These are phyloP conservation scores for Garra rufa DNA, from an alignment of 2,113 vertebrate species.

Conservation along the genomic window DNA sequence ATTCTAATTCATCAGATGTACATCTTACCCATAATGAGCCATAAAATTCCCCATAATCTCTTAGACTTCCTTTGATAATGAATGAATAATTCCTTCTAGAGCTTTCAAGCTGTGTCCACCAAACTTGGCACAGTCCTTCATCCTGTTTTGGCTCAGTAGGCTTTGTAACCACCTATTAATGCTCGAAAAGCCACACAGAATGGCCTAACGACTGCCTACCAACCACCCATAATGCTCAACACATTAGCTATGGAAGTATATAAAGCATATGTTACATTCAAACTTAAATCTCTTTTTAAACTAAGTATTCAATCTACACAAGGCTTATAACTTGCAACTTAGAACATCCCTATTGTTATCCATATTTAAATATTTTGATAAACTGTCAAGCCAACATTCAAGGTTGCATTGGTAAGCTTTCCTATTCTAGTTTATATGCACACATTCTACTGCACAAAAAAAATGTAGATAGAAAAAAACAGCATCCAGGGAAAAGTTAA, in stretches of 20 bases:
- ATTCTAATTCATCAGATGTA: not conserved
- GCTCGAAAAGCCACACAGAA: not conserved
- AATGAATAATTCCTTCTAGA: not conserved
- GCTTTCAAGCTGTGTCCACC: not conserved
- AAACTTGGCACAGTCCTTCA: not conserved
- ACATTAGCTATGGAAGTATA: not conserved
- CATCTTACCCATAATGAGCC: not conserved
- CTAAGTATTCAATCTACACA: too few relatives aligned
- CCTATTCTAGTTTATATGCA: not conserved
- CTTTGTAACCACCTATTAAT: not conserved
- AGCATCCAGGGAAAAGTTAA: not conserved
- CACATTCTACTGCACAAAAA: slow-evolving; percentile 7
- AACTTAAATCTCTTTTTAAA: not conserved
- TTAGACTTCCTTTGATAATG: not conserved
- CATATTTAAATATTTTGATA: not conserved
- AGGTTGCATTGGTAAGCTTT: not conserved
- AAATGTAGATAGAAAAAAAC: not conserved
- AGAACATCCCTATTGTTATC: not conserved
- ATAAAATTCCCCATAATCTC: not conserved
- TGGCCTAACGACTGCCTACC: not conserved
- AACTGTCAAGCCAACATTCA: not conserved
- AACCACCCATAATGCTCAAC: not conserved
- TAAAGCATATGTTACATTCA: not conserved
- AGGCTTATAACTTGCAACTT: not conserved
- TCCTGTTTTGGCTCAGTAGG: not conserved